These are phyloP conservation scores for Oenanthe melanoleuca DNA, from an alignment of 2,113 vertebrate species.

Conservation along the genomic window DNA sequence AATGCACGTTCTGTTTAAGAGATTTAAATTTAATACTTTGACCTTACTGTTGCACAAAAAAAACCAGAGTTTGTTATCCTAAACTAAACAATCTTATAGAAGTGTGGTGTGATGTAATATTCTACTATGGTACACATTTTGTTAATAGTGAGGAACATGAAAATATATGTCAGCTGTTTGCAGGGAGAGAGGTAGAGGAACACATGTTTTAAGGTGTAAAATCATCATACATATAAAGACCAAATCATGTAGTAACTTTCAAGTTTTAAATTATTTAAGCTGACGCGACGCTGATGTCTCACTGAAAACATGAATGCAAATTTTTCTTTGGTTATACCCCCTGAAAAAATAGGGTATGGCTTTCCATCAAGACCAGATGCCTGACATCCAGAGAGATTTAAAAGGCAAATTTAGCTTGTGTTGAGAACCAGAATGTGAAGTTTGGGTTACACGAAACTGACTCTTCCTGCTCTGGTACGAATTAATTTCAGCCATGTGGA, in stretches of 20 bases:
- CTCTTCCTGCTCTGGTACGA: constrained; percentile 13
- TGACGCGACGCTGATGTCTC: not conserved
- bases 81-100: not conserved
- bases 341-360: constrained; percentile 20
- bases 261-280: constrained; percentile 49
- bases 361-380: constrained; percentile 58
- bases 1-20: not conserved
- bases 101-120: not conserved
- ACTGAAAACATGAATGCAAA: constrained; percentile 53
- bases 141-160: not conserved
- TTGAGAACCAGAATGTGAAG: not conserved
- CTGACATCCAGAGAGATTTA: not conserved
- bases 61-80: not conserved
- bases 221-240: not conserved
- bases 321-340: not conserved
- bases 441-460: not conserved
- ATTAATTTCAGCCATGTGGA: constrained; percentile 9
- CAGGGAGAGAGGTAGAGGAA: not conserved
- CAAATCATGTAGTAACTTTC: not conserved
- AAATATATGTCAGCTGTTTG: not conserved
- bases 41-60: not conserved
- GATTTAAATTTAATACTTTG: not conserved
- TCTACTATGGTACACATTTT: not conserved
- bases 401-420: constrained; percentile 41
- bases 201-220: not conserved